Evolutionary conservation across 2,113 vertebrate species (phyloP).

Genomic region (Gymnorhina tibicen): DNA sequence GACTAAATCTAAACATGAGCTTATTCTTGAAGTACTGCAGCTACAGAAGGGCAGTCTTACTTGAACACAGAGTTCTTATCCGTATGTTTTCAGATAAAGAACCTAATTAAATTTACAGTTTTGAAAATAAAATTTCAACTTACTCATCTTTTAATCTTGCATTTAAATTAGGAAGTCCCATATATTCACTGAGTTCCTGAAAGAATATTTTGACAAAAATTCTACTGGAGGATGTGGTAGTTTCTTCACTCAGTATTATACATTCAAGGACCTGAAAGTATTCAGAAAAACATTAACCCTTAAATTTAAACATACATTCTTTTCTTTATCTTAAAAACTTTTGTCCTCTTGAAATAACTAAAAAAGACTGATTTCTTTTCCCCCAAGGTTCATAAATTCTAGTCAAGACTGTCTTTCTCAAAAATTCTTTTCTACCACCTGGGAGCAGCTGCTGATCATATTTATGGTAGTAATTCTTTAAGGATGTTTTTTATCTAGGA

Average conservation of each 20-base stretch:
- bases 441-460: not conserved
- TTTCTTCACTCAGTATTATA: constrained; percentile 93
- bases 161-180: constrained; percentile 96
- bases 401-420: not conserved
- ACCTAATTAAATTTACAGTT: not conserved
- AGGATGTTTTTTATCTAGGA: not conserved
- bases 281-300: not conserved
- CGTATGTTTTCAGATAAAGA: not conserved
- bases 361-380: not conserved
- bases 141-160: constrained; percentile 93
- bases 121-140: constrained; percentile 45
- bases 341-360: not conserved
- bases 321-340: not conserved
- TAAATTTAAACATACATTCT: not conserved
- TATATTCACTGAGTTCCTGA: constrained; percentile 97
- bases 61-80: not conserved
- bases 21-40: not conserved
- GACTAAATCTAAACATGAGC: not conserved
- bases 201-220: constrained; percentile 99
- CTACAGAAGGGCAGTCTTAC: not conserved
- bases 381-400: not conserved
- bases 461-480: not conserved
- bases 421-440: not conserved
- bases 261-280: constrained; percentile 89
- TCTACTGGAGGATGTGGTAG: constrained; percentile 95